Conservation (phyloP, 2,113 vertebrate genomes). For the Tretioscincus oriximinensis region DNA sequence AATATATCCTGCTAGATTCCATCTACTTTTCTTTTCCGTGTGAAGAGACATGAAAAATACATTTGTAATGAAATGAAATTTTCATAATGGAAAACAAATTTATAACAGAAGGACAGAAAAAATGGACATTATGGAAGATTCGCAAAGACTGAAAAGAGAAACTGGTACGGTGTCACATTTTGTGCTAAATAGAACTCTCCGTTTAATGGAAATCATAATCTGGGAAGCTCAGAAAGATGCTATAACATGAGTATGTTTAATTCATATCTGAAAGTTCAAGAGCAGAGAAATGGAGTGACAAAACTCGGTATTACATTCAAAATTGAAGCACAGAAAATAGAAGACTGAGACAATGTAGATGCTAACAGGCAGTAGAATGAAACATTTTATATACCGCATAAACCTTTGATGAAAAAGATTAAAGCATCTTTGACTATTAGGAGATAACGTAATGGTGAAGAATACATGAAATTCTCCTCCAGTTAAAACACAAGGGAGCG, state of each 20-base stretch:
- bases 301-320: neutral
- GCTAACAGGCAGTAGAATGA: neutral
- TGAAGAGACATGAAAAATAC: neutral
- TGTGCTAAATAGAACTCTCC: neutral
- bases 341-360: neutral
- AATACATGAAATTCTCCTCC: neutral
- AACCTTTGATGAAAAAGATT: neutral
- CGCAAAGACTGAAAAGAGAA: neutral
- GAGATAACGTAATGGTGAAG: neutral
- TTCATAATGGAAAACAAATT: neutral
- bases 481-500: neutral
- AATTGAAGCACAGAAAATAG: neutral
- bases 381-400: neutral
- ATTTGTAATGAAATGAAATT: neutral
- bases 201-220: constrained; percentile 14
- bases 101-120: neutral
- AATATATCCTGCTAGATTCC: neutral
- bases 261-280: constrained; percentile 12
- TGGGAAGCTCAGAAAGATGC: constrained; percentile 15
- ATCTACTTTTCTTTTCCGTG: neutral
- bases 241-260: neutral
- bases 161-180: neutral
- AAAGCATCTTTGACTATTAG: neutral
- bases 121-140: neutral
- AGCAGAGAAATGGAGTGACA: neutral